phyloP scores from a whole-genome alignment of 2,797 vertebrate genomes.

The Amblyraja radiata region DNA sequence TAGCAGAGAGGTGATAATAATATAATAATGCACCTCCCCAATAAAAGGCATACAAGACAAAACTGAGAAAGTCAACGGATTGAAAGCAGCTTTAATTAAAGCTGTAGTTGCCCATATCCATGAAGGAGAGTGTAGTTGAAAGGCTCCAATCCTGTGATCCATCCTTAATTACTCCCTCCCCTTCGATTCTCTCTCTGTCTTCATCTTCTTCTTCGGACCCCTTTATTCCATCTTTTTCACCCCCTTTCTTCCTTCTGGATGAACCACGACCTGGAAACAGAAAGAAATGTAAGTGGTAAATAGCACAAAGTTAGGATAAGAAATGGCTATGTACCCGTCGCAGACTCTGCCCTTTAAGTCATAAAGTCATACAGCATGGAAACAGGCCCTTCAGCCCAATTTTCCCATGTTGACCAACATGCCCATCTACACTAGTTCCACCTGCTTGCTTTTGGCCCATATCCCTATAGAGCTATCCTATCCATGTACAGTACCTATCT shows the following conservation, averaged over 20 bases:
- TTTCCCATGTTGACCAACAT: too few relatives aligned
- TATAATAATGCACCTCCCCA: background rate
- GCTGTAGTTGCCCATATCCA: conserved; percentile 14
- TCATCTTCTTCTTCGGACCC: too few relatives aligned
- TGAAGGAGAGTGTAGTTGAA: background rate
- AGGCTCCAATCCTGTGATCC: background rate
- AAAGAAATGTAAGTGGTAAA: background rate
- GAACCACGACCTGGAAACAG: background rate
- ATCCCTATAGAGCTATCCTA: too few relatives aligned
- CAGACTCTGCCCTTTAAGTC: too few relatives aligned
- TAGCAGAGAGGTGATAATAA: too few relatives aligned
- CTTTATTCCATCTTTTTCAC: background rate
- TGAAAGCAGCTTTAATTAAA: background rate
- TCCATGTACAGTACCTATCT: too few relatives aligned
- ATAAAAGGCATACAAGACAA: background rate
- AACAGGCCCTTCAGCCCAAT: too few relatives aligned
- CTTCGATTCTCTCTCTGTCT: background rate
- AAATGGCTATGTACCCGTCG: background rate
- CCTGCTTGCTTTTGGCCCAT: too few relatives aligned
- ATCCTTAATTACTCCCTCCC: background rate
- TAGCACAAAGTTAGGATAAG: background rate
- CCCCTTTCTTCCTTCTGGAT: background rate
- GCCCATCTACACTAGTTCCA: too few relatives aligned
- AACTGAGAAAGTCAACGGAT: background rate
- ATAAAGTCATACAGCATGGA: too few relatives aligned